Evolutionary conservation across 2,888 invertebrate genomes (phyloP), one percentile per base, ranked within the genome.

Genomic region (Sphinx pinastri): DNA sequence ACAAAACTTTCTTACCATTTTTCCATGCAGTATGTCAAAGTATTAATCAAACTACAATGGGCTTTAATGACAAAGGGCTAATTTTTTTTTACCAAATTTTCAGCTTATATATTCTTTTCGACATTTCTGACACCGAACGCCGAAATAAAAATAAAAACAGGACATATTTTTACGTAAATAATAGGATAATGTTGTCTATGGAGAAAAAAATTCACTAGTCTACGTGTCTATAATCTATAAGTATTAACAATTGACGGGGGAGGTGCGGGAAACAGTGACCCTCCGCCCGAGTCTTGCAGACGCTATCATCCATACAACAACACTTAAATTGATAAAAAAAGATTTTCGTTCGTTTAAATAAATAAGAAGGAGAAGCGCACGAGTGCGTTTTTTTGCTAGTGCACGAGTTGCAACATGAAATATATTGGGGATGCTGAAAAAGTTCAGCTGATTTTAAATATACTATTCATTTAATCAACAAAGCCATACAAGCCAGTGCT

Each of bases 281-380:
- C 81, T 81, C 80, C 76, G 78, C 80, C 76, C 80, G 79, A 83
- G 88, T 89, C 88, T 88, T 80, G 82, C 81, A 87, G 84, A 88
- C 86, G 76, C 79, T 79, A 81, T 74, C 78, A 79, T 76, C 77
- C 71, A 81, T 82, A 79, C 81, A 88, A 88, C 86, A 86, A 89
- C 82, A 79, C 84, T 84, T 77, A 80, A 84, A 85, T 83, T 73
- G 81, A 82, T 80, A 80, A 81, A 81, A 82, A 80, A 84, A 80
- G 81, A 80, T 79, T 75, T 73, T 63, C 63, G 63, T 63, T 63
- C 49, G 47, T 63, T 76, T 75, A 85, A 86, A 89, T 88, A 89
- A 85, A 86, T 83, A 86, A 78, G 5, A 57, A 76, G 78, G 77
- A 80, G 77, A 80, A 85, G 85, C 89, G 81, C 86, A 81, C 76